These are phyloP conservation scores for Aquatica leii DNA, from an alignment of 2,888 invertebrate genomes.

Conservation along the genomic window DNA sequence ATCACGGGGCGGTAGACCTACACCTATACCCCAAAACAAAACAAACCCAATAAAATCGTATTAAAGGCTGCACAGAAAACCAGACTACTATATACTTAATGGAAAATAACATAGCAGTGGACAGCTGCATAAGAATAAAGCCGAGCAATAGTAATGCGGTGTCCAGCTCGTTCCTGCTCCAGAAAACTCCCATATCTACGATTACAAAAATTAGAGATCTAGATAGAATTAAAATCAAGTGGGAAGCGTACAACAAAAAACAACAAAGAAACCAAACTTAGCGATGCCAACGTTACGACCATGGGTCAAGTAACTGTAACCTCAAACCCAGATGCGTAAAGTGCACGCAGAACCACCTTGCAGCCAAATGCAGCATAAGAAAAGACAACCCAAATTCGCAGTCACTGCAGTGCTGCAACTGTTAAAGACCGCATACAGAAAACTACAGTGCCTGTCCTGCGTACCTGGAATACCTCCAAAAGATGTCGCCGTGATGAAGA, in stretches of 20 bases:
- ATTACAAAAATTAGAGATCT: slow-evolving; percentile 8
- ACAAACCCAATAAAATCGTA: too few species aligned
- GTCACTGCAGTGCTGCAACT: too few species aligned
- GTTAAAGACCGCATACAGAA: slow-evolving; percentile 42
- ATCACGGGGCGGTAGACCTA: too few species aligned
- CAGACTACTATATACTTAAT: too few species aligned
- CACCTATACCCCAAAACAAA: too few species aligned
- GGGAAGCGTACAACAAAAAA: slow-evolving; percentile 10
- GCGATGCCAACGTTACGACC: not conserved
- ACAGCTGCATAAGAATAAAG: too few species aligned
- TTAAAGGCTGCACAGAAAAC: too few species aligned
- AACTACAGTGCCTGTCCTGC: slow-evolving; percentile 41
- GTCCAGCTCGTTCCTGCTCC: not conserved
- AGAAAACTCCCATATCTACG: not conserved
- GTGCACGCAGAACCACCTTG: not conserved
- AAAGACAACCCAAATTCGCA: too few species aligned
- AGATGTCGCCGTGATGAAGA: too few species aligned
- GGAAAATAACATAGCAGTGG: too few species aligned
- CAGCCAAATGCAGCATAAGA: not conserved
- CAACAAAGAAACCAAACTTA: not conserved
- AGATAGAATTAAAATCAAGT: slow-evolving; percentile 22
- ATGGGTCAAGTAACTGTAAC: not conserved
- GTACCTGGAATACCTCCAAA: slow-evolving; percentile 22
- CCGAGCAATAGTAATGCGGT: too few species aligned
- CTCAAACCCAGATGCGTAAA: not conserved